Percentiles rank a stretch among this genome's conserved stretches.
These are phyloP conservation scores for Sweltsa coloradensis DNA, from an alignment of 1,140 invertebrate species.

Conservation along the genomic window DNA sequence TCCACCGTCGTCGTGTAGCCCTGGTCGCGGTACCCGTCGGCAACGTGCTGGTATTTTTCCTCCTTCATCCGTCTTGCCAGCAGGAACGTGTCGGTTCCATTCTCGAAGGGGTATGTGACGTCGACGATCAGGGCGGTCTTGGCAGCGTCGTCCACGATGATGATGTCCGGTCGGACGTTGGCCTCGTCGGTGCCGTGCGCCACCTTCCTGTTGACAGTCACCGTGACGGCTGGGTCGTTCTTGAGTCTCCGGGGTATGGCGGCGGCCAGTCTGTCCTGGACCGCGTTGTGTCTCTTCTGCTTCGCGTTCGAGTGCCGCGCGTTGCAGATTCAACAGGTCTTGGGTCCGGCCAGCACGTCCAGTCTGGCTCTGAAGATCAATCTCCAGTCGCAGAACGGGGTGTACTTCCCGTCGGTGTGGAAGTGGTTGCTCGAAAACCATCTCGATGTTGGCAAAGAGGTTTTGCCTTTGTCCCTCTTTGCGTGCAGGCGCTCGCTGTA, in stretches of 20 bases:
- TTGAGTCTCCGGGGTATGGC: not conserved
- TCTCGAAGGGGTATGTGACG: not conserved
- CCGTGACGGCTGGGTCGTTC: too few species aligned
- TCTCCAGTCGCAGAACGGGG: slow-evolving; percentile 15
- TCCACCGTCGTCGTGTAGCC: too few species aligned
- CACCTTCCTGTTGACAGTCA: not conserved
- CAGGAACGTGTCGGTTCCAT: not conserved
- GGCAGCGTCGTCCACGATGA: not conserved
- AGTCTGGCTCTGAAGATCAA: slow-evolving; percentile 18
- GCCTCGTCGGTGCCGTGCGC: not conserved
- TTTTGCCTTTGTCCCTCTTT: too few species aligned
- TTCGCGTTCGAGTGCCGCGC: not conserved
- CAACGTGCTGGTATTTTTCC: not conserved
- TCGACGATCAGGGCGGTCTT: not conserved
- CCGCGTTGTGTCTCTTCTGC: not conserved
- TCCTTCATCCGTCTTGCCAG: not conserved
- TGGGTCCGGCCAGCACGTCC: slow-evolving; percentile 8
- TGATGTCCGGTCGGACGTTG: not conserved
- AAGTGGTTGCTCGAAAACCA: slow-evolving; percentile 13
- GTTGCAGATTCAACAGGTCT: slow-evolving; percentile 1
- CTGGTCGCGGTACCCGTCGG: not conserved
- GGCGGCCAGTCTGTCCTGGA: not conserved
- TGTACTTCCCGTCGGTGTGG: slow-evolving; percentile 7
- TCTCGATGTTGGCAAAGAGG: too few species aligned
- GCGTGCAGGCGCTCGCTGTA: too few species aligned